These are phyloP conservation scores for Lagopus muta DNA, from an alignment of 2,113 vertebrate species.

Conservation along the genomic window DNA sequence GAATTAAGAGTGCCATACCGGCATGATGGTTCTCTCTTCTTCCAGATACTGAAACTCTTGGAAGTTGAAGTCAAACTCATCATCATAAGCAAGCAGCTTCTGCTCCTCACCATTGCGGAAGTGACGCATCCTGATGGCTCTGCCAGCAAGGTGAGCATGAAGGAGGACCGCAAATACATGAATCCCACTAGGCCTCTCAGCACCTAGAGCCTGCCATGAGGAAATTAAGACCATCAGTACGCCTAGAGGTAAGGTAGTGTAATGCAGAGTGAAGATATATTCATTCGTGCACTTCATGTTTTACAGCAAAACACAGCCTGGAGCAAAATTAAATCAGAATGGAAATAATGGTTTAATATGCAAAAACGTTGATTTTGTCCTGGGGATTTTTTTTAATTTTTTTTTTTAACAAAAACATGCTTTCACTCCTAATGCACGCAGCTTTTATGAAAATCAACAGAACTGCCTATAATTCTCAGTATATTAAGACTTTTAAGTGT, in stretches of 20 bases:
- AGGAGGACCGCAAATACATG: slow-evolving; percentile 87
- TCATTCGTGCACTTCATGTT: neutral
- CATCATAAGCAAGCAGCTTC: slow-evolving; percentile 82
- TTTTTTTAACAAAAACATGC: neutral
- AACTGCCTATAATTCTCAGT: neutral
- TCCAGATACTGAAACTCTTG: slow-evolving; percentile 89
- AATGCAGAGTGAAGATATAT: neutral
- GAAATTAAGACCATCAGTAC: neutral
- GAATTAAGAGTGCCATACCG: slow-evolving; percentile 68
- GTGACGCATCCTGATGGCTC: slow-evolving; percentile 84
- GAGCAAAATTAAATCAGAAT: neutral
- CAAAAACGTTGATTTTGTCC: neutral
- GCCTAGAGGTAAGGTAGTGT: neutral
- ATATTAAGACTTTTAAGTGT: neutral
- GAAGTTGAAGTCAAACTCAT: slow-evolving; percentile 91
- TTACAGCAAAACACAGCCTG: neutral
- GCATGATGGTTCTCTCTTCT: slow-evolving; percentile 85
- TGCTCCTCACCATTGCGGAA: slow-evolving; percentile 83
- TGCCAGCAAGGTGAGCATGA: slow-evolving; percentile 88
- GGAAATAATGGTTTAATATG: neutral
- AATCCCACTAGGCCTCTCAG: slow-evolving; percentile 85
- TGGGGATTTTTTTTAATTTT: neutral
- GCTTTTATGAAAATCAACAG: neutral
- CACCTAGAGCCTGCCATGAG: slow-evolving; percentile 79
- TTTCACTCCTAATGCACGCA: neutral